Conservation (phyloP, 2,113 vertebrate genomes). For the Forbesichthys papilliferus region DNA sequence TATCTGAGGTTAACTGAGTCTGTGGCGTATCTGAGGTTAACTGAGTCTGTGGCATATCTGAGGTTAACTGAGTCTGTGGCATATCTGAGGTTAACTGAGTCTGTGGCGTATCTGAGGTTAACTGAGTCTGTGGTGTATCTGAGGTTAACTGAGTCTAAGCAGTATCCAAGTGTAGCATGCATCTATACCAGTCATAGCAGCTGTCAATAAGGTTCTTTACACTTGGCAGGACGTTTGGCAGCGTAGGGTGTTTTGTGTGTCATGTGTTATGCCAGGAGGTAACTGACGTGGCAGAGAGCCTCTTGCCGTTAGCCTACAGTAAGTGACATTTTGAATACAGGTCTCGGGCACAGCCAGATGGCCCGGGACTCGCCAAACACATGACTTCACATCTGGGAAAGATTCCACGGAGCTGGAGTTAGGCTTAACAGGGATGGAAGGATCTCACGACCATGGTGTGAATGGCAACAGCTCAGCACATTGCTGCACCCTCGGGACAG, state of each 20-base stretch:
- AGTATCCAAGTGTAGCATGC: neutral
- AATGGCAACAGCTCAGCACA: neutral
- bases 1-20: neutral
- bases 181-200: neutral
- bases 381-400: conserved; percentile 65
- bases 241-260: neutral
- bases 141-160: no score
- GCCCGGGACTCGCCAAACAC: conserved; percentile 37
- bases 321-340: conserved; percentile 41
- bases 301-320: neutral
- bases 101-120: no score
- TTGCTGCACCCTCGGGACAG: no score
- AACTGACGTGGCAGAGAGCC: conserved; percentile 10
- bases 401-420: neutral
- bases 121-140: no score
- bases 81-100: no score
- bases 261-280: neutral
- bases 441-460: neutral
- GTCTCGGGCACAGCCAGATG: conserved; percentile 39
- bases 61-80: no score
- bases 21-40: neutral
- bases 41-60: no score
- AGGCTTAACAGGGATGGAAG: conserved; percentile 6
- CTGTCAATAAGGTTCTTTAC: neutral
- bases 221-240: neutral